These are phyloP conservation scores for Mesocricetus auratus DNA, from an alignment of 2,113 vertebrate genomes.

Conservation along the genomic window DNA sequence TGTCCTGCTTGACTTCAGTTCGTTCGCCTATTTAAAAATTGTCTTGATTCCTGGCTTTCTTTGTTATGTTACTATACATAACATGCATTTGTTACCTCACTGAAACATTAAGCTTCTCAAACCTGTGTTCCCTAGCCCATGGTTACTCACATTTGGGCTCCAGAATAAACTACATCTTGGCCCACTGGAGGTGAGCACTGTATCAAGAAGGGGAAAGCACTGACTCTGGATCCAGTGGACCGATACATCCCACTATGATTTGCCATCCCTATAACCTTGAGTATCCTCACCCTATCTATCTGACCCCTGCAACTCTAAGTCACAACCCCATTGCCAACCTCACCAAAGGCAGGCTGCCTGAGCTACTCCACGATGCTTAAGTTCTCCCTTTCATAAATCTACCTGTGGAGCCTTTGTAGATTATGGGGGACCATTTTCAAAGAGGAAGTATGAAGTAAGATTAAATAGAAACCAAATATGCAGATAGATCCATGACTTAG, in stretches of 20 bases:
- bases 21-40: neutral
- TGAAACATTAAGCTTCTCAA: neutral
- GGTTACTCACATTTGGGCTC: neutral
- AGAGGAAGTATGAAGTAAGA: neutral
- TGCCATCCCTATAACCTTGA: neutral
- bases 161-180: neutral
- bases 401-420: neutral
- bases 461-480: constrained; percentile 34
- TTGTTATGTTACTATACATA: neutral
- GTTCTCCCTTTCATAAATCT: neutral
- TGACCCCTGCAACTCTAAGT: neutral
- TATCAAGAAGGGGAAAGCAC: too few relatives aligned
- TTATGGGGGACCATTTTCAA: neutral
- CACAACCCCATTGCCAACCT: neutral
- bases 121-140: neutral
- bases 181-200: neutral
- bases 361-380: neutral
- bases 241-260: neutral
- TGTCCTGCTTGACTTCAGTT: too few relatives aligned
- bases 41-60: neutral
- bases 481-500: too few relatives aligned
- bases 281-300: neutral
- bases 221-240: neutral
- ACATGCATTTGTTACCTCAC: neutral
- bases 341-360: neutral